Evolutionary conservation across 2,113 vertebrate genomes (phyloP).

Genomic region (Forbesichthys agassizii): DNA sequence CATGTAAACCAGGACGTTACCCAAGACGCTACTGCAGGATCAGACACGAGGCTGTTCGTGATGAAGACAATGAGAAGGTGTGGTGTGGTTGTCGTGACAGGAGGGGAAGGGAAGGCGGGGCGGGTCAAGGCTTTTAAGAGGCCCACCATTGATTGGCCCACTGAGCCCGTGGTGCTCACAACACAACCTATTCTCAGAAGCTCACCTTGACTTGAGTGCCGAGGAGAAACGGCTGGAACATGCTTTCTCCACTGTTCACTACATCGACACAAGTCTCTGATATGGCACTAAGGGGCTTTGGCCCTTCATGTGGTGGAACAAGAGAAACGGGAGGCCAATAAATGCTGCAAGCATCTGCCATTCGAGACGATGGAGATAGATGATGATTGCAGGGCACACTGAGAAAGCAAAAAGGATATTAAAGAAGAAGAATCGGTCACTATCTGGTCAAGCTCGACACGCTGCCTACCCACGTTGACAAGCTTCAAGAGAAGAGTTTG

Average conservation of each 20-base stretch:
- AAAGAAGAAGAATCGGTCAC: constrained; percentile 52
- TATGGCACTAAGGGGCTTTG: no score
- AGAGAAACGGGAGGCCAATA: constrained; percentile 42
- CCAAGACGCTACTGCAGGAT: not conserved
- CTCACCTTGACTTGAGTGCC: constrained; percentile 71
- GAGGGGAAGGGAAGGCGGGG: no score
- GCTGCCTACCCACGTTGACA: constrained; percentile 72
- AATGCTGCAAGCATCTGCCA: constrained; percentile 63
- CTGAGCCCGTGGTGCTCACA: constrained; percentile 49
- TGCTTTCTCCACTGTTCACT: no score
- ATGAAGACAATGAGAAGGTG: constrained; percentile 7
- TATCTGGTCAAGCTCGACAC: constrained; percentile 70
- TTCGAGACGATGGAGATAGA: constrained; percentile 61
- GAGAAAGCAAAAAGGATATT: constrained; percentile 56
- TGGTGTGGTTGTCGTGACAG: not conserved
- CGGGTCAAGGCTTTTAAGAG: constrained; percentile 16
- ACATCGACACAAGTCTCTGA: no score
- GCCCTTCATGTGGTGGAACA: not conserved
- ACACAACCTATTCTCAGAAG: constrained; percentile 46
- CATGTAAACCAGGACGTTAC: constrained; percentile 5
- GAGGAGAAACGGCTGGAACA: constrained; percentile 25
- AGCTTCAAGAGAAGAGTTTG: constrained; percentile 46
- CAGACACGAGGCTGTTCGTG: not conserved
- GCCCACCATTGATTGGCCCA: constrained; percentile 7
- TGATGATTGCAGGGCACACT: constrained; percentile 61